Evolutionary conservation across 2,113 vertebrate species (phyloP).

Genomic region (Zingel zingel): DNA sequence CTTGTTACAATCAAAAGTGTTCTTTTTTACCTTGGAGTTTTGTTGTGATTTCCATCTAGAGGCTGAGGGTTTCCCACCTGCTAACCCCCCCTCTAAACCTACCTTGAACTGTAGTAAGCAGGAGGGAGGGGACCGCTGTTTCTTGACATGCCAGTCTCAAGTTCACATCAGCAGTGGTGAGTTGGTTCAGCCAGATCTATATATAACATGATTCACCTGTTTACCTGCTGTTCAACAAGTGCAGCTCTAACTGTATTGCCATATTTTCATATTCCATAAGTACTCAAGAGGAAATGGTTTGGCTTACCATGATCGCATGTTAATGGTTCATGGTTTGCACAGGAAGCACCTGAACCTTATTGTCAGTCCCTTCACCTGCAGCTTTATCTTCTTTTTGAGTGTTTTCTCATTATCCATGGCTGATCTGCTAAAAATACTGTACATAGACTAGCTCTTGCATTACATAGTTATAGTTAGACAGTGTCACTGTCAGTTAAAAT

Average conservation of each 20-base stretch:
- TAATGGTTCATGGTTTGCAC: neutral
- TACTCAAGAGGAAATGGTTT: neutral
- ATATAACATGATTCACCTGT: neutral
- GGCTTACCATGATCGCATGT: too few relatives aligned
- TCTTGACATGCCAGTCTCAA: slow-evolving; percentile 92
- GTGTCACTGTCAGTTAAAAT: neutral
- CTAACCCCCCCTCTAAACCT: slow-evolving; percentile 82
- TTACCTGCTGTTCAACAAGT: neutral
- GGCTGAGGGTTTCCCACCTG: slow-evolving; percentile 85
- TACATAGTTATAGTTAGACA: neutral
- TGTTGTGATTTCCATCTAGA: slow-evolving; percentile 90
- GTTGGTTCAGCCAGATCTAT: slow-evolving; percentile 64
- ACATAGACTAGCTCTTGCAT: neutral
- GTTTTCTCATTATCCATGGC: neutral
- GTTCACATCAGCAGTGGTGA: slow-evolving; percentile 93
- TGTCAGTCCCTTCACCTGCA: neutral
- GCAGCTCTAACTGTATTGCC: neutral
- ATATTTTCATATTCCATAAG: neutral
- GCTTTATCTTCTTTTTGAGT: neutral
- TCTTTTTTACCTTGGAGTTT: slow-evolving; percentile 80
- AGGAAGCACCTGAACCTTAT: neutral
- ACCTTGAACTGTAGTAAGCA: slow-evolving; percentile 92
- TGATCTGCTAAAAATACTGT: neutral
- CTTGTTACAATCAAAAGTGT: slow-evolving; percentile 24
- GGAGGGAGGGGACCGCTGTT: slow-evolving; percentile 92